Evolutionary conservation across 2,888 invertebrate genomes (phyloP), one percentile per base, ranked within the genome.

Genomic region (Amorpha juglandis): DNA sequence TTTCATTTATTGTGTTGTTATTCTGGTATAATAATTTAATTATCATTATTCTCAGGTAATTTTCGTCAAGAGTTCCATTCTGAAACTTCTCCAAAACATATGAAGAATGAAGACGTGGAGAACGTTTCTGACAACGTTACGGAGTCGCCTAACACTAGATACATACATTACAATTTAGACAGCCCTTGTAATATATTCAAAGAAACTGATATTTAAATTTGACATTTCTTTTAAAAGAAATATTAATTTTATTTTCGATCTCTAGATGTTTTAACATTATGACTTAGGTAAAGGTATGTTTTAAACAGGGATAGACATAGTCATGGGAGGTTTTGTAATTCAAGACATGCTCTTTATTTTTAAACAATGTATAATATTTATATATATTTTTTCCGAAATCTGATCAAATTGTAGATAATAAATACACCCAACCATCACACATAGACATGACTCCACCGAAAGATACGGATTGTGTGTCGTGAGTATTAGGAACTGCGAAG

Each of bases 61-160:
- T 91, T 87, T 68, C 89, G 91, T 1, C 92, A 92, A 64, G 94
- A 93, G 71, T 87, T 80, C 64, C 90, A 91, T 71, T 84, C 89
- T 0, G 93, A 93, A 72, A 83, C 85, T 0, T 90, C 92, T 1
- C 89, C 91, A n/a, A 91, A 90, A 63, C 85, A 87, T 68, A 77
- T 79, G 63, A 88, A 87, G 65, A 73, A 81, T 0, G 93, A 91
- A 45, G 88, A 89, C 0, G 76, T 77, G 0, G 89, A 90, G 0
- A 75, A 67, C 0, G 74, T 80, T 4, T 66, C 79, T 0, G 87
- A 90, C 8, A 74, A 70, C 1, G 75, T 84, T 0, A 71, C 80
- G 0, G 91, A 89, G 21, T 80, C 88, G 0, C 86, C 91, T n/a
- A 86, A 78, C 65, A 81, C 90, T 0, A 81, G 94, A 42, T 94